Percentiles rank a stretch among this genome's conserved stretches.
Conservation (phyloP, 1,140 invertebrate species). For the Chrysomallon squamiferum region DNA sequence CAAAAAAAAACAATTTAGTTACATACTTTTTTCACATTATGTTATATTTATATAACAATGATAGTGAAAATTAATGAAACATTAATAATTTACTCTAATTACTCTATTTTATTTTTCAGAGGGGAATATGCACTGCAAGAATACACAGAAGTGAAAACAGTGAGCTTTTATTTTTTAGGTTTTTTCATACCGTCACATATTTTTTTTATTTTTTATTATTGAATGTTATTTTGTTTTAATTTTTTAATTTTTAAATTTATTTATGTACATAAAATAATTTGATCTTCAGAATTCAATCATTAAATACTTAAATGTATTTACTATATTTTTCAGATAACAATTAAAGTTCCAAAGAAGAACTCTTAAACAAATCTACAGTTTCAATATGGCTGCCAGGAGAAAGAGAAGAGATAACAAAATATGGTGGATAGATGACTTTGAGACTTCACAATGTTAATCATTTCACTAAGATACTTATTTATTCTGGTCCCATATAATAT, state of each 20-base stretch:
- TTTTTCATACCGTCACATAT: neutral
- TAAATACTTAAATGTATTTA: neutral
- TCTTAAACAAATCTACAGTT: too few relatives aligned
- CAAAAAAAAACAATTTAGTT: too few relatives aligned
- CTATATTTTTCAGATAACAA: conserved; percentile 20
- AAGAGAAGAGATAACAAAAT: too few relatives aligned
- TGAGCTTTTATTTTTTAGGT: conserved; percentile 7
- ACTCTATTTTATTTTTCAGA: conserved; percentile 8
- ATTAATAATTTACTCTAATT: neutral
- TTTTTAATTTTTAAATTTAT: neutral
- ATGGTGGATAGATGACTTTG: too few relatives aligned
- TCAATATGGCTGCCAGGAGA: too few relatives aligned
- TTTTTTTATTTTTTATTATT: neutral
- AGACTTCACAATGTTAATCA: too few relatives aligned
- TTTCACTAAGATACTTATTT: too few relatives aligned
- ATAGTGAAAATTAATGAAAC: too few relatives aligned
- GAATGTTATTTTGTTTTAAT: neutral
- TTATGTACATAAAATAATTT: neutral
- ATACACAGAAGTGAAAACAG: conserved; percentile 30
- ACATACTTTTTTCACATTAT: too few relatives aligned
- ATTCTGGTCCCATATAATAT: too few relatives aligned
- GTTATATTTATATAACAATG: too few relatives aligned
- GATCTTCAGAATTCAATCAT: neutral
- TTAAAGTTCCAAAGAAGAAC: conserved; percentile 18
- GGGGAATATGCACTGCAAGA: conserved; percentile 29